Evolutionary conservation across 2,797 vertebrate genomes (phyloP).

Genomic region (Hemibagrus guttatus): DNA sequence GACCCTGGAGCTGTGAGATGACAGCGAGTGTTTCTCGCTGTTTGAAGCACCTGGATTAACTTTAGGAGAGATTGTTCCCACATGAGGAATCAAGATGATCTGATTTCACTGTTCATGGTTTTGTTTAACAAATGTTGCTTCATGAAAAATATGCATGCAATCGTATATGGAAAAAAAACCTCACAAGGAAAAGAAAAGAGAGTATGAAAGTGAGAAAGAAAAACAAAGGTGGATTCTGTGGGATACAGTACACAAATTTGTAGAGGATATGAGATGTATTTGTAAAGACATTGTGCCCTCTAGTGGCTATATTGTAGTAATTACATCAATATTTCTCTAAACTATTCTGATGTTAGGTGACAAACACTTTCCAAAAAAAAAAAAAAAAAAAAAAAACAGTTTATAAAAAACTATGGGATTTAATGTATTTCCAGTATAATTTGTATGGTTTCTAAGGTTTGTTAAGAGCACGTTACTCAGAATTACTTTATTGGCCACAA

Average conservation of each 20-base stretch:
- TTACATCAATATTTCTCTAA: background rate
- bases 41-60: background rate
- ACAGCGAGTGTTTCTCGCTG: background rate
- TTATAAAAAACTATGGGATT: too few species aligned
- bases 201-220: background rate
- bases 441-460: too few species aligned
- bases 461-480: background rate
- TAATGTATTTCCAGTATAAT: too few species aligned
- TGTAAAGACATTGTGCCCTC: constrained; percentile 60
- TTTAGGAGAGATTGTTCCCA: background rate
- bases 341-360: background rate
- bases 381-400: too few species aligned
- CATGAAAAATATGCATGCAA: background rate
- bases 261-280: background rate
- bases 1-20: background rate
- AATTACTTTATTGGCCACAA: background rate
- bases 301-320: constrained; percentile 48
- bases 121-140: background rate
- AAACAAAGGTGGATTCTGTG: background rate
- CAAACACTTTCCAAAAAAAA: background rate
- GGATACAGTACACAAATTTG: background rate
- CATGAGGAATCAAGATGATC: background rate
- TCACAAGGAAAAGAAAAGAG: background rate
- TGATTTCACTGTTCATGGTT: background rate
- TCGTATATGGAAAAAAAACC: background rate